Evolutionary conservation across 2,888 invertebrate species (phyloP).

Genomic region (Drosophila prolongata): DNA sequence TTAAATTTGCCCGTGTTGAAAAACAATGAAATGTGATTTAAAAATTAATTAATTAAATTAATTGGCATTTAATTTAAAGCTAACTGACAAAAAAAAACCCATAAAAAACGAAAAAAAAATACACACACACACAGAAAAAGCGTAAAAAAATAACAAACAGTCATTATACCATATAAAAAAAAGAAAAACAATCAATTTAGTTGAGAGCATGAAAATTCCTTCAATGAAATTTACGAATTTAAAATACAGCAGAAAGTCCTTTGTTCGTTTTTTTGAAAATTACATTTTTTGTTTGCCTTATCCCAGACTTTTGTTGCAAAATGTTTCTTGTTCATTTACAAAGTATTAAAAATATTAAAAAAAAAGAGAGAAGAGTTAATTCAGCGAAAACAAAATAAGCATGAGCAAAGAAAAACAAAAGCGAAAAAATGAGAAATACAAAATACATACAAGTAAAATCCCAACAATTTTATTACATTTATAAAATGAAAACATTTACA

Average conservation of each 20-base stretch:
- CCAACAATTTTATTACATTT: slow-evolving; percentile 81
- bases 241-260: slow-evolving; percentile 51
- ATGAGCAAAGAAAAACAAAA: slow-evolving; percentile 54
- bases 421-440: slow-evolving; percentile 40
- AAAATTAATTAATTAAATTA: slow-evolving; percentile 81
- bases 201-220: slow-evolving; percentile 72
- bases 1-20: slow-evolving; percentile 73
- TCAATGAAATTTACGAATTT: slow-evolving; percentile 79
- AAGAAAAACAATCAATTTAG: slow-evolving; percentile 47
- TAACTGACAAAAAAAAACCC: slow-evolving; percentile 40
- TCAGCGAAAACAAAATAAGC: slow-evolving; percentile 25
- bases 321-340: slow-evolving; percentile 77
- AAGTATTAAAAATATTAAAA: slow-evolving; percentile 74
- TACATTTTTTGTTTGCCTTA: slow-evolving; percentile 43
- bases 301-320: slow-evolving; percentile 49
- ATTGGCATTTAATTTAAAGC: slow-evolving; percentile 79
- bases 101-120: slow-evolving; percentile 44
- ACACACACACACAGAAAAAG: slow-evolving; percentile 21
- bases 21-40: slow-evolving; percentile 83
- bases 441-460: slow-evolving; percentile 53
- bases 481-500: slow-evolving; percentile 77
- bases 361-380: slow-evolving; percentile 30
- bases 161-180: slow-evolving; percentile 71
- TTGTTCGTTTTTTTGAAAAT: slow-evolving; percentile 39
- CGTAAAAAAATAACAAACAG: slow-evolving; percentile 64